Base-by-base conservation (phyloP, 2,797 vertebrate genomes). In the Propithecus perrieri region DNA sequence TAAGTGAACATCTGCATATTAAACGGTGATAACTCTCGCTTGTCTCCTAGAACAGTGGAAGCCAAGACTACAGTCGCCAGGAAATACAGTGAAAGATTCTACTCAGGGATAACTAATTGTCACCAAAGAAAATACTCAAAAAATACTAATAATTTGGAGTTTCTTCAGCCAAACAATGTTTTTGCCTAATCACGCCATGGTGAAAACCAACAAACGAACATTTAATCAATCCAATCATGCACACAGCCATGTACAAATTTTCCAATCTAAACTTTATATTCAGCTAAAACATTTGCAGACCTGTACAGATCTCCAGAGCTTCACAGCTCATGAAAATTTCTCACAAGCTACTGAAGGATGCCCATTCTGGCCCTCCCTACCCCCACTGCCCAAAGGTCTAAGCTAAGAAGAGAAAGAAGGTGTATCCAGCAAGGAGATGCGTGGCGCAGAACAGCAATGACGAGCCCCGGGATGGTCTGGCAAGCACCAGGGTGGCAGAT, bases 381-480 rank as follows among this genome's bases (percentile, higher is more conserved):
- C 1, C 0, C 38, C 9, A 33, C 17, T 30, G 10, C 38, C 46
- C 18, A 11, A 30, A 20, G 5, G 24, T 57, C 4, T 76, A 50
- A 75, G 26, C 10, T 30, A 43, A 78, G 8, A 74, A 26, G 13
- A 69, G 48, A 46, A 67, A 76, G 33, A 26, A 22, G 26, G 18
- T 9, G 15, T n/a, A n/a, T 38, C n/a, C n/a, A n/a, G 2, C 57
- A 63, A 63, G 20, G 33, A 85, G 2, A 50, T 5, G 0, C 1
- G 0, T 13, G 13, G 10, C 38, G 2, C 1, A 14, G 13, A 2
- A 50, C 28, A 28, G 15, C 14, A 8, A n/a, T n/a, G 2, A 41
- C 0, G 6, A 43, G 14, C 1, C 28, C 30, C 61, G 43, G 26
- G 12, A 55, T 3, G 22, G 20, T 46, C 6, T 43, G 43, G 7